These are phyloP conservation scores for roundworm (Caenorhabditis elegans) DNA, from an alignment of 1,140 invertebrate species.

Conservation along the genomic window WBcel235 BX284602.5:14143501-14144000, in stretches of 20 bases:
- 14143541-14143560: constrained; percentile 20
- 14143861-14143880: background rate
- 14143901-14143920: background rate
- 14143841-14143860: background rate
- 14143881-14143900: background rate
- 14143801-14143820: background rate
- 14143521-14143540: too few relatives aligned
- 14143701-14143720: constrained; percentile 73
- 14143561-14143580: constrained; percentile 76
- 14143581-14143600: constrained; percentile 89
- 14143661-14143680: too few relatives aligned
- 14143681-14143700: constrained; percentile 75
- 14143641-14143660: too few relatives aligned
- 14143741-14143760: background rate
- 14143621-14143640: too few relatives aligned
- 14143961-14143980: too few relatives aligned
- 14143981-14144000: too few relatives aligned
- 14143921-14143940: background rate
- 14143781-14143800: constrained; percentile 3
- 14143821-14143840: too few relatives aligned
- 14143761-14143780: background rate
- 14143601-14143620: constrained; percentile 84
- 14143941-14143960: too few relatives aligned
- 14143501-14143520: too few relatives aligned
- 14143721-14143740: background rate